Percentiles rank a stretch among this genome's conserved stretches.
Evolutionary conservation across 2,113 vertebrate species (phyloP).

Genomic region (Lagopus leucura): DNA sequence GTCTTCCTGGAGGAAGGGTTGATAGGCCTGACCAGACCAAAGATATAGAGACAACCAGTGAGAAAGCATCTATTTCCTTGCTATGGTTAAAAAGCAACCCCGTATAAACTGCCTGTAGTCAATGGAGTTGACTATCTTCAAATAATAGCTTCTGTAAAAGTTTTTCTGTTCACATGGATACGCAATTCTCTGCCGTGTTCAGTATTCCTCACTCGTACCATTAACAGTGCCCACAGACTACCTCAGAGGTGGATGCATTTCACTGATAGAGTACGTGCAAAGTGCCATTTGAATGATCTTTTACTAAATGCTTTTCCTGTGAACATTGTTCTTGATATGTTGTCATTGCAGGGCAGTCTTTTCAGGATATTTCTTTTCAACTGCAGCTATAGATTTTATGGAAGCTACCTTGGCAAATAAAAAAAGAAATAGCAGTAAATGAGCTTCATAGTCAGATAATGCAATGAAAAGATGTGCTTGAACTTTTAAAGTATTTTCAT

Average conservation of each 20-base stretch:
- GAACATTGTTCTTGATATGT: not conserved
- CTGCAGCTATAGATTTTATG: not conserved
- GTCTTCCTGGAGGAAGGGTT: not conserved
- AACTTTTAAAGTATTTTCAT: not conserved
- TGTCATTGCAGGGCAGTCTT: not conserved
- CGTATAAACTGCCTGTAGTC: not conserved
- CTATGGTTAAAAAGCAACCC: not conserved
- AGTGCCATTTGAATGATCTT: not conserved
- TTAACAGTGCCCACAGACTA: not conserved
- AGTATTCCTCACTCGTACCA: rapidly evolving
- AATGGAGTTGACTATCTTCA: not conserved
- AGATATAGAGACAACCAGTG: not conserved
- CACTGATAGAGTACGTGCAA: not conserved
- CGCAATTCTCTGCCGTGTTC: not conserved
- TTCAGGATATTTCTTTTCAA: not conserved
- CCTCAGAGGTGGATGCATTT: not conserved
- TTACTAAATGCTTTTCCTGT: not conserved
- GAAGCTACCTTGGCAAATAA: not conserved
- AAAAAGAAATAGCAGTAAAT: not conserved
- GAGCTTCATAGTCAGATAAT: not conserved
- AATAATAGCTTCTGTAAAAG: not conserved
- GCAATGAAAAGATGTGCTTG: not conserved
- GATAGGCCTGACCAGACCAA: not conserved
- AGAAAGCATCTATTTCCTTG: not conserved
- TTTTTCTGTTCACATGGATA: not conserved